Evolutionary conservation across 2,888 invertebrate genomes (phyloP).

Genomic region (Chironomus tentans): DNA sequence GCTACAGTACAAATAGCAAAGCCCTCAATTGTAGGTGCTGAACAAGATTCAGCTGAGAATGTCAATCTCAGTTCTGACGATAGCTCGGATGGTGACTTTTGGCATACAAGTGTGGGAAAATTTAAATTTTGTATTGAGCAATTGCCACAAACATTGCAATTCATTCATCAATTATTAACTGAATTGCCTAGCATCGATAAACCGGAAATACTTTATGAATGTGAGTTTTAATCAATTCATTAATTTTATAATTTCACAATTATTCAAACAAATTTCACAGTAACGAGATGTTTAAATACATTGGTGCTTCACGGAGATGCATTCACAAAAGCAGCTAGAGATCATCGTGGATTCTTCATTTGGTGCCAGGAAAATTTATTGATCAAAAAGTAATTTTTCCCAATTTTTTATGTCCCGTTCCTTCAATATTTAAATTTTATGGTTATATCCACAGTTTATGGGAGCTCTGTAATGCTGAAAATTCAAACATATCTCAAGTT

Average conservation of each 20-base stretch:
- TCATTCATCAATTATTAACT: conserved; percentile 82
- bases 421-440: background rate
- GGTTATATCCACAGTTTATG: conserved; percentile 73
- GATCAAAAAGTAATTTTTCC: conserved; percentile 68
- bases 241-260: background rate
- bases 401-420: background rate
- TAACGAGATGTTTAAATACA: conserved; percentile 84
- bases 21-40: conserved; percentile 62
- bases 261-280: conserved; percentile 44
- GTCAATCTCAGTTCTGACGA: conserved; percentile 63
- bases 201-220: conserved; percentile 64
- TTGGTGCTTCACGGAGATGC: conserved; percentile 90
- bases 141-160: conserved; percentile 83
- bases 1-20: conserved; percentile 66
- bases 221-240: too few species aligned
- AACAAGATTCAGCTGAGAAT: conserved; percentile 42
- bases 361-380: conserved; percentile 94
- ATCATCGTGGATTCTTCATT: conserved; percentile 85
- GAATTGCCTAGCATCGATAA: conserved; percentile 73
- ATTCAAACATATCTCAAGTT: conserved; percentile 89
- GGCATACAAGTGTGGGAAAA: conserved; percentile 88
- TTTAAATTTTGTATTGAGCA: conserved; percentile 85
- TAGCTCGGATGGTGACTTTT: conserved; percentile 63
- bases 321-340: conserved; percentile 73
- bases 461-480: conserved; percentile 83